These are phyloP conservation scores for Procambarus clarkii DNA, from an alignment of 1,140 invertebrate species.

Conservation along the genomic window DNA sequence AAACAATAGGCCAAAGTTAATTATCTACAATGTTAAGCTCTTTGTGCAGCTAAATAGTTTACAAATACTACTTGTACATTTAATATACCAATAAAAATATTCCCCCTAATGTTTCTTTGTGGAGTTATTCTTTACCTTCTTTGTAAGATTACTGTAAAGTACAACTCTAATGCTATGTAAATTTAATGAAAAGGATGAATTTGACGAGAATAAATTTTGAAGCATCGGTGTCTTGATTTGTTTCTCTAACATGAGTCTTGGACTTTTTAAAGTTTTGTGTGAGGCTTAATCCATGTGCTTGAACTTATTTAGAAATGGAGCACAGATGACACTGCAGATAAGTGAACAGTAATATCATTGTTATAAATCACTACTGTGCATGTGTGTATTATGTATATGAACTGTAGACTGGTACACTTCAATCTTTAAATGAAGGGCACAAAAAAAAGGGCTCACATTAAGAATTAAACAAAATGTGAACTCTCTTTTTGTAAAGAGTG, in stretches of 20 bases:
- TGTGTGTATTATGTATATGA: neutral
- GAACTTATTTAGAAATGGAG: neutral
- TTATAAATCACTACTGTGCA: neutral
- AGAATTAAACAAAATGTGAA: neutral
- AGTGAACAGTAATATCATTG: neutral
- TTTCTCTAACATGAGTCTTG: too few relatives aligned
- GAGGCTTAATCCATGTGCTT: too few relatives aligned
- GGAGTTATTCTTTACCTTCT: slow-evolving; percentile 1
- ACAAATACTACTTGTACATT: neutral
- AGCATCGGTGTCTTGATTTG: too few relatives aligned
- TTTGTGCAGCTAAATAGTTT: slow-evolving; percentile 24
- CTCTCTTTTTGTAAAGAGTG: neutral
- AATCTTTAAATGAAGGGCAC: neutral
- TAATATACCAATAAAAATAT: slow-evolving; percentile 12
- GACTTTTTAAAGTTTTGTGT: too few relatives aligned
- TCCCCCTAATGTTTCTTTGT: neutral
- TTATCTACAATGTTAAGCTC: neutral
- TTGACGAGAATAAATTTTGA: too few relatives aligned
- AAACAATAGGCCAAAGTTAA: neutral
- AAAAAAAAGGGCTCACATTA: too few relatives aligned
- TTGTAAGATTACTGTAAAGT: neutral
- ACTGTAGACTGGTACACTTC: neutral
- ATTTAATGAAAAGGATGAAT: neutral
- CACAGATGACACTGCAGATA: neutral
- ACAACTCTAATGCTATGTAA: neutral